These are phyloP conservation scores for Parotia lawesii DNA, from an alignment of 2,113 vertebrate species.

Conservation along the genomic window DNA sequence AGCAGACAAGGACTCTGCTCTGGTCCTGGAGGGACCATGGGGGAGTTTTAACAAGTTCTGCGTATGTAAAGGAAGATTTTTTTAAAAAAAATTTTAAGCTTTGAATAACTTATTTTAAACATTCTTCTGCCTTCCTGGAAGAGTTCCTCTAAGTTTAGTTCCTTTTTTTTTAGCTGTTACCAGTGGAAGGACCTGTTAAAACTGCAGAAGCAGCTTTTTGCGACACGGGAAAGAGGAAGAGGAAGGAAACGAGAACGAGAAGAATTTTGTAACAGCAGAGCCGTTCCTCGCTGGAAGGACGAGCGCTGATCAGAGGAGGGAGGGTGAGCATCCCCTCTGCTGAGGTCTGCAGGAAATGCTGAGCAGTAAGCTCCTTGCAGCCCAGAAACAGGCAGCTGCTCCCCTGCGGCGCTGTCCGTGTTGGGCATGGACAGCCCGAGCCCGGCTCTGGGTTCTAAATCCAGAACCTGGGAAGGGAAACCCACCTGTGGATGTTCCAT, in stretches of 20 bases:
- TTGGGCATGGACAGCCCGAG: fast-evolving
- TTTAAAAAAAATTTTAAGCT: neutral
- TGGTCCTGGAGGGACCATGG: fast-evolving
- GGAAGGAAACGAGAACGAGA: neutral
- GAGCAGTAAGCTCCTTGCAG: neutral
- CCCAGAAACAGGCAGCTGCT: neutral
- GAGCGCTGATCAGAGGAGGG: neutral
- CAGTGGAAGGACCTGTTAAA: neutral
- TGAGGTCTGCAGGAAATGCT: too few species aligned
- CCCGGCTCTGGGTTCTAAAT: fast-evolving
- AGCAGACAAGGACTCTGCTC: neutral
- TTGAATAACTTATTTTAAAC: neutral
- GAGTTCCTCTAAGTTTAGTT: neutral
- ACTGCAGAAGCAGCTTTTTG: neutral
- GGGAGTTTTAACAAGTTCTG: neutral
- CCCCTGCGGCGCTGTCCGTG: fast-evolving
- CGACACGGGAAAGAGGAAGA: neutral
- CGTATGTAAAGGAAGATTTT: neutral
- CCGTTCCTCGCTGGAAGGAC: neutral
- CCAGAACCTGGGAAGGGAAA: neutral
- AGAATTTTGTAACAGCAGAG: neutral
- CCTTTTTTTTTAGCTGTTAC: neutral
- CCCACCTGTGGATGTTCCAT: neutral
- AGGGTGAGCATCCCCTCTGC: neutral
- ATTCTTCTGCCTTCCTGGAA: neutral